A percentile compares a stretch with the other conserved stretches of the same genome.
Conservation (phyloP, 2,113 vertebrate genomes). For the Eublepharis macularius region DNA sequence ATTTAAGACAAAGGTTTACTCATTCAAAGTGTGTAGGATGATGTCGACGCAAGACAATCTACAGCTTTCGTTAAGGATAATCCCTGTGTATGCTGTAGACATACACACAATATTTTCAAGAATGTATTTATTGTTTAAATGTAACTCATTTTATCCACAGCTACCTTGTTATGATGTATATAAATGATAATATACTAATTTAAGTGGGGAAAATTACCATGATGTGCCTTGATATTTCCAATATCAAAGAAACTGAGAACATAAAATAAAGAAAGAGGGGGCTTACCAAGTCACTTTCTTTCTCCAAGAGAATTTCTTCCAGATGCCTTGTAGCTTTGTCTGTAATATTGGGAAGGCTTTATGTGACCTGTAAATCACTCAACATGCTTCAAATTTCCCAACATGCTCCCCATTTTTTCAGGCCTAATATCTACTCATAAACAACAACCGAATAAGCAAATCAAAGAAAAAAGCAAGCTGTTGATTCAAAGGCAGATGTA, state of each 20-base stretch:
- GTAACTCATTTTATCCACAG: too few relatives aligned
- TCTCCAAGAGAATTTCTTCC: conserved; percentile 72
- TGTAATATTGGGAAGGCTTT: conserved; percentile 62
- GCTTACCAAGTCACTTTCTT: conserved; percentile 72
- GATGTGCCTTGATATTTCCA: not conserved
- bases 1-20: too few relatives aligned
- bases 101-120: too few relatives aligned
- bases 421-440: not conserved
- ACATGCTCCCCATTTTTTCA: too few relatives aligned
- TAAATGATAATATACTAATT: too few relatives aligned
- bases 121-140: too few relatives aligned
- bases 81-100: too few relatives aligned
- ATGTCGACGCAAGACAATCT: too few relatives aligned
- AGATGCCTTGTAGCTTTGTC: conserved; percentile 67
- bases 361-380: not conserved
- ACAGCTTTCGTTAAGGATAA: too few relatives aligned
- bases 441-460: not conserved
- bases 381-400: not conserved
- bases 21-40: too few relatives aligned
- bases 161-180: too few relatives aligned
- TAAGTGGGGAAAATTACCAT: not conserved
- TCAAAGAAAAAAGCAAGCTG: not conserved
- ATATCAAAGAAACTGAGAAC: not conserved
- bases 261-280: not conserved
- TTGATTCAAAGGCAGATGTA: too few relatives aligned